Base-by-base conservation (phyloP, 2,113 vertebrate species). In the Saimiri boliviensis region DNA sequence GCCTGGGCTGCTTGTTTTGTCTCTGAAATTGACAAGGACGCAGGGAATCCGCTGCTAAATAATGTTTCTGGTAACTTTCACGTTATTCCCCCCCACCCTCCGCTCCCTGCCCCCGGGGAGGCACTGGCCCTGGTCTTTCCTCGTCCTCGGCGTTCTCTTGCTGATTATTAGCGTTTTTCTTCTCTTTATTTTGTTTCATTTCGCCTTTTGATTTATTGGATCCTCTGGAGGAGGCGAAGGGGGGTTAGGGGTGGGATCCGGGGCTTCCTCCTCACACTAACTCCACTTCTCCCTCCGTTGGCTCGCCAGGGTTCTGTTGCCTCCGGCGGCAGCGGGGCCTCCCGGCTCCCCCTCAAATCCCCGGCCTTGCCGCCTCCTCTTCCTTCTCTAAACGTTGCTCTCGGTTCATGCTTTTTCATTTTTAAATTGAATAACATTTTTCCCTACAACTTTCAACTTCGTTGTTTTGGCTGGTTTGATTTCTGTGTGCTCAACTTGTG, bases 21-120 rank as follows among this genome's bases (percentile, higher is more conserved):
- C 97, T 98, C 98, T 98, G 98, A 97, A 99, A 99, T 98, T 98
- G 98, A 98, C 98, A 98, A 98, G 98, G 98, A 98, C 97, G 97
- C 98, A 98, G 98, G 99, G 98, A 97, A 99, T 97, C 98, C 97
- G 97, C 98, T 97, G 97, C 98, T 99, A 98, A 98, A 97, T 98
- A 98, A 99, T 99, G 99, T 99, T 99, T 99, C 99, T 99, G 99
- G 99, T 99, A 99, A 99, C 99, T 99, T 98, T 99, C 98, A 97
- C 98, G 98, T 98, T 98, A 98, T 98, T 98, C 98, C 95, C 96
- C 95, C 58, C 82, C 93, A 94, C 96, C 93, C 97, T 97, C 95
- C 54, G 97, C 96, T 97, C 97, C 90, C 93, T 94, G 97, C 96
- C 96, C 91, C 95, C 71, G 95, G 97, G 97, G 97, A 97, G 96